Percentiles rank a stretch among this genome's conserved stretches.
Conservation (phyloP, 2,888 invertebrate genomes). For the Nomada lathburiana region DNA sequence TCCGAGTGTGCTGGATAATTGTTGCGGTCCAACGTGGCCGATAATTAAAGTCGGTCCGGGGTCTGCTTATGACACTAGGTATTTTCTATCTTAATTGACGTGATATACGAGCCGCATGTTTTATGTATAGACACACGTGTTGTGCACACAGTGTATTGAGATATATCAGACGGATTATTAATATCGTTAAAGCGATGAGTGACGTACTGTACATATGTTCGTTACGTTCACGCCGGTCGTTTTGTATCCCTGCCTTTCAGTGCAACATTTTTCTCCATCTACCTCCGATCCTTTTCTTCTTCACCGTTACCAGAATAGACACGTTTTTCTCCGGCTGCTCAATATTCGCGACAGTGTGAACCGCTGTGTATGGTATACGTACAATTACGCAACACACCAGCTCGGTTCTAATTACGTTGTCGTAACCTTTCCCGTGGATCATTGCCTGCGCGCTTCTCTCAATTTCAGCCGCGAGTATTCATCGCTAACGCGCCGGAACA, state of each 20-base stretch:
- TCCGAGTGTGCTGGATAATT: conserved; percentile 53
- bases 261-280: background rate
- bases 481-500: conserved; percentile 40
- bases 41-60: conserved; percentile 48
- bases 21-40: conserved; percentile 35
- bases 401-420: conserved; percentile 38
- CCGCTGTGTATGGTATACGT: background rate
- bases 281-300: background rate
- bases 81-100: conserved; percentile 62
- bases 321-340: conserved; percentile 5
- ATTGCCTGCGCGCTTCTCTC: conserved; percentile 24
- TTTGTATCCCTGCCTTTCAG: conserved; percentile 18
- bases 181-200: conserved; percentile 41
- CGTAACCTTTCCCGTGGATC: conserved; percentile 24
- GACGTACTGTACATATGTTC: conserved; percentile 13
- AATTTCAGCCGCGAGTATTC: conserved; percentile 10
- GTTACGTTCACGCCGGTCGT: conserved; percentile 8
- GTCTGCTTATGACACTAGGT: conserved; percentile 53
- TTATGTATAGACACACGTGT: conserved; percentile 29
- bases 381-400: conserved; percentile 38
- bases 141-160: conserved; percentile 17
- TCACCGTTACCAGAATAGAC: background rate
- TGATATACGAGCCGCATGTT: conserved; percentile 57
- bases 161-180: conserved; percentile 41
- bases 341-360: background rate